A percentile compares a stretch with the other conserved stretches of the same genome.
These are phyloP conservation scores for Dioctria rufipes DNA, from an alignment of 2,888 invertebrate genomes.

Conservation along the genomic window DNA sequence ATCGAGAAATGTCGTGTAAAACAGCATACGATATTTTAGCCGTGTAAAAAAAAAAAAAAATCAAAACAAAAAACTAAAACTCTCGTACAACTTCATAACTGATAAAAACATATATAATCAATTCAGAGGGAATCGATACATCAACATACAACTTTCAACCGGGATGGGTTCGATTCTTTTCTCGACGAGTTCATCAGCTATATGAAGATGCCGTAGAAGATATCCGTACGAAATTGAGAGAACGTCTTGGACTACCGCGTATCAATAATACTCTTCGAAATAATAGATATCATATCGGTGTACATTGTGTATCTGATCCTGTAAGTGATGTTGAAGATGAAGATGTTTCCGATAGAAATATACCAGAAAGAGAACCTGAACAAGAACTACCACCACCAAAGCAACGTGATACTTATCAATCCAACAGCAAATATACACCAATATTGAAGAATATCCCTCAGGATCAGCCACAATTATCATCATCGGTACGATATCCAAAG, in stretches of 20 bases:
- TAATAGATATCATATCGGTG: conserved; percentile 79
- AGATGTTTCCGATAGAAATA: neutral
- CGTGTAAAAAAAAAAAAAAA: neutral
- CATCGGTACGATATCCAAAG: too few species aligned
- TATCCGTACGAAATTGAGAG: conserved; percentile 64
- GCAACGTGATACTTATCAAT: neutral
- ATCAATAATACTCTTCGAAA: conserved; percentile 74
- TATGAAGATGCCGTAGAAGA: conserved; percentile 79
- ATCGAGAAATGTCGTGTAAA: too few species aligned
- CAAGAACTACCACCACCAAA: neutral
- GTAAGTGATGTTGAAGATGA: conserved; percentile 9
- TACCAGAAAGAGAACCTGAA: conserved; percentile 30
- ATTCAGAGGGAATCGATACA: conserved; percentile 74
- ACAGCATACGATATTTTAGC: too few species aligned
- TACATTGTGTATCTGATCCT: conserved; percentile 67
- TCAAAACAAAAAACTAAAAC: neutral
- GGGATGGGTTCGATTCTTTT: conserved; percentile 90
- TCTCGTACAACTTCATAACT: neutral
- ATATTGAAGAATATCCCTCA: too few species aligned
- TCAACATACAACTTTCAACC: conserved; percentile 87
- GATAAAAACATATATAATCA: conserved; percentile 63
- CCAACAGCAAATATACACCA: neutral
- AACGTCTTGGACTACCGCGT: conserved; percentile 65
- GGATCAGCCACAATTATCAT: too few species aligned
- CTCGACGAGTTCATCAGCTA: conserved; percentile 82